Evolutionary conservation across 2,797 vertebrate species (phyloP).

Genomic region (Pseudocheirus occidentalis): DNA sequence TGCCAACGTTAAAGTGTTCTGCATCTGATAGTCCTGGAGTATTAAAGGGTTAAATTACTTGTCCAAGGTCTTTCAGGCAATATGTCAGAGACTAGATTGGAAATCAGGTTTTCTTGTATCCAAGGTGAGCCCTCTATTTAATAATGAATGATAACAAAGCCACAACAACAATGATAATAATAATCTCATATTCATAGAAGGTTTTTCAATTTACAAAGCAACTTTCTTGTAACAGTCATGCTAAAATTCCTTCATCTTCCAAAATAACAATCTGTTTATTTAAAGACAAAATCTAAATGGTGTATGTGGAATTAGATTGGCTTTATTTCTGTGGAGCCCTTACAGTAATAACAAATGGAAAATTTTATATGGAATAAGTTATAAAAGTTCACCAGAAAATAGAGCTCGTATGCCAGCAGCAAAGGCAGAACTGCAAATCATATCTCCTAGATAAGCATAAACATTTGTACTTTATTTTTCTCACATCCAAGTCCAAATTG

Average conservation of each 20-base stretch:
- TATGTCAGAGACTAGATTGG: too few species aligned
- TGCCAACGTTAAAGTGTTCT: background rate
- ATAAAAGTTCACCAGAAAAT: background rate
- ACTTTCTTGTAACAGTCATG: too few species aligned
- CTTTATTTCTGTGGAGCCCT: background rate
- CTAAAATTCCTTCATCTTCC: conserved; percentile 29
- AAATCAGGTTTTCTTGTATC: background rate
- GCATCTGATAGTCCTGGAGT: background rate
- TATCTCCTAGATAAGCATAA: background rate
- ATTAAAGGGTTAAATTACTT: background rate
- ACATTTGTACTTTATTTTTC: background rate
- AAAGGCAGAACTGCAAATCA: background rate
- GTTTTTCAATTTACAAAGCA: background rate
- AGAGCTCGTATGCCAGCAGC: background rate
- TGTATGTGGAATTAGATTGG: background rate
- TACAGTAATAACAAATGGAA: background rate
- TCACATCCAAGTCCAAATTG: background rate
- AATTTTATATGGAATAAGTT: background rate
- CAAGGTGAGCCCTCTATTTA: background rate
- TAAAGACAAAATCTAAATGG: conserved; percentile 39
- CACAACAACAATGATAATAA: background rate
- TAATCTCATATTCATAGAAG: too few species aligned
- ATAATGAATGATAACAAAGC: background rate
- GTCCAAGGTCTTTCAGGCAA: background rate
- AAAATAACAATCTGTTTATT: background rate